These are phyloP conservation scores for Polypedilum vanderplanki DNA, from an alignment of 1,140 invertebrate species.

Conservation along the genomic window DNA sequence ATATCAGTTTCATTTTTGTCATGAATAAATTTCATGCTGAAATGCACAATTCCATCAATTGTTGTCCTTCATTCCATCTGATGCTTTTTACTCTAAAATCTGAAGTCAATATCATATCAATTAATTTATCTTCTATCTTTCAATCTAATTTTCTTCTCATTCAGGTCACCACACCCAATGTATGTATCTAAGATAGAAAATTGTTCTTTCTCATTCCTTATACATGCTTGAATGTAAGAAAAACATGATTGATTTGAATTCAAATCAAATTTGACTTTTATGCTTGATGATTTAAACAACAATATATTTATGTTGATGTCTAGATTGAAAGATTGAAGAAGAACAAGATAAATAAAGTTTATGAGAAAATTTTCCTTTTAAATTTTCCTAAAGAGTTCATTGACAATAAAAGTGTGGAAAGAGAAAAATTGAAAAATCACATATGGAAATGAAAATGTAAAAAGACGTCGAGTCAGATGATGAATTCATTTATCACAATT, in stretches of 20 bases:
- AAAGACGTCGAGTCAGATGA: too few relatives aligned
- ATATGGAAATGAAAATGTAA: too few relatives aligned
- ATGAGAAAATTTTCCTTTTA: too few relatives aligned
- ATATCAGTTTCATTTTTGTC: background rate
- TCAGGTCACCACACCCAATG: background rate
- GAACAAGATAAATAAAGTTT: background rate
- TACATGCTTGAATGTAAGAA: background rate
- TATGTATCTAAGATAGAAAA: too few relatives aligned
- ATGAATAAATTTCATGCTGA: conserved; percentile 6
- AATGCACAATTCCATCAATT: background rate
- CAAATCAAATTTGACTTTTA: conserved; percentile 25
- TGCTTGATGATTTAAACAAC: conserved; percentile 12
- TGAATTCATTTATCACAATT: too few relatives aligned
- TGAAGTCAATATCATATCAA: conserved; percentile 1
- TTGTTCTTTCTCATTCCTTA: background rate
- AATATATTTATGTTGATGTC: background rate
- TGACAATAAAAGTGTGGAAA: too few relatives aligned
- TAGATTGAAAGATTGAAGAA: background rate
- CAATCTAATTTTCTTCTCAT: background rate
- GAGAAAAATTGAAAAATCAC: too few relatives aligned
- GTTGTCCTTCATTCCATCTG: background rate
- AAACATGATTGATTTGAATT: conserved; percentile 25
- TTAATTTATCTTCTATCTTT: background rate
- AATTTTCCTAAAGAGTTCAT: too few relatives aligned
- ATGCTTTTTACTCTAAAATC: too few relatives aligned